Evolutionary conservation across 2,113 vertebrate species (phyloP), one percentile per base, ranked within the genome.

Genomic region (Polyodon spathula): DNA sequence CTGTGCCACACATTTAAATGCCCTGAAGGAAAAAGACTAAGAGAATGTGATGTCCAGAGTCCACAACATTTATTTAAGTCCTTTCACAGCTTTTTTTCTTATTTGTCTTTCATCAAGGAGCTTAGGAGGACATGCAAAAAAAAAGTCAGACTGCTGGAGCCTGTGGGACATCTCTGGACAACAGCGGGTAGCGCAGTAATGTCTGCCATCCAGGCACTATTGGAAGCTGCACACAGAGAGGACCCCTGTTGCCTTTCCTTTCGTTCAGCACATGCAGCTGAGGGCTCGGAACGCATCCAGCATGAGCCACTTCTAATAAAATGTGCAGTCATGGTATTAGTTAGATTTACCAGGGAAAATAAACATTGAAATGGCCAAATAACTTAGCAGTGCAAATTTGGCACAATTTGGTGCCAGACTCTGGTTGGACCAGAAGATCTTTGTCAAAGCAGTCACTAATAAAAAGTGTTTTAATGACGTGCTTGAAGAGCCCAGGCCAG

Each of bases 141-240:
- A 54, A 83, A 78, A 80, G 71, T 74, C 69, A 77, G 80, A 71
- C 59, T 66, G 44, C 55, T 65, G 71, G 2, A 1, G 61, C 71
- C 77, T 67, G 52, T 4, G 62, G 76, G 72, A 81, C 80, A 71
- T 85, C 84, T 79, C 79, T 65, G 66, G 80, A 82, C 81, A 86
- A 78, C 62, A 61, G 77, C 76, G 69, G 67, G 65, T 71, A 86
- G 84, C 83, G 87, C 85, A 84, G 75, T 77, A 92, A 88, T 71
- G 78, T 81, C 79, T 85, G 75, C 75, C 81, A 67, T 85, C 79
- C 63, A 40, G 64, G 61, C 70, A 42, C 71, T 81, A 80, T 71
- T 67, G 54, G 71, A 80, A 66, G 38, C 44, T 39, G 27, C 40
- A 11, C 50, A 40, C 37, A 2, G 63, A 63, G 58, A 75, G 70